phyloP scores from a whole-genome alignment of 1,140 invertebrate genomes.

The Sycophaga agraensis region DNA sequence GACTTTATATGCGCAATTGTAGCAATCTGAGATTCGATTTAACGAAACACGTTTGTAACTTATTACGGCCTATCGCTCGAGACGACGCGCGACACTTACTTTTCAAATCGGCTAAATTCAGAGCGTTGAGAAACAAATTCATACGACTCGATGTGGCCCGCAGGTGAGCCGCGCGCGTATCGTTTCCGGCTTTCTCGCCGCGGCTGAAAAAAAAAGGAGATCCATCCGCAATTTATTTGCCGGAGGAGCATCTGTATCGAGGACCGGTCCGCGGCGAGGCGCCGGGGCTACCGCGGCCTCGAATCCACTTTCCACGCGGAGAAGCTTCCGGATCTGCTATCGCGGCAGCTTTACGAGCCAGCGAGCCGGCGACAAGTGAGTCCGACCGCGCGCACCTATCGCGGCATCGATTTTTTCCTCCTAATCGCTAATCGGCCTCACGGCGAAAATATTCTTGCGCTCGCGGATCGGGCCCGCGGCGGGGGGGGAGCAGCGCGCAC shows the following conservation, averaged over 20 bases:
- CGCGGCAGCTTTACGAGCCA: slow-evolving; percentile 18
- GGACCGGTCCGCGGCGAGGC: slow-evolving; percentile 8
- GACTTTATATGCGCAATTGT: no score
- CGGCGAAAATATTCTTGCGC: slow-evolving; percentile 5
- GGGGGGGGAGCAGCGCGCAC: no score
- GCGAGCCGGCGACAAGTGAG: slow-evolving; percentile 7
- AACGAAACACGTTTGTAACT: no score
- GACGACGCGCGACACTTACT: no score
- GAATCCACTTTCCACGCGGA: slow-evolving; percentile 10
- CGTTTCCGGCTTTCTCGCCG: no score
- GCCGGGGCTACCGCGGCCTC: no score
- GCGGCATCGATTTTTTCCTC: neutral
- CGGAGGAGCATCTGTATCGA: slow-evolving; percentile 12
- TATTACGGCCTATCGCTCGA: no score
- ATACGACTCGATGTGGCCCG: neutral
- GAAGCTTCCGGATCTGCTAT: slow-evolving; percentile 15
- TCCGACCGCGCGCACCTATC: slow-evolving; percentile 9
- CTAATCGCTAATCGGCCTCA: slow-evolving; percentile 6
- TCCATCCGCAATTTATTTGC: slow-evolving; percentile 24
- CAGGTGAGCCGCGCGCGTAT: no score
- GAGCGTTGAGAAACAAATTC: neutral
- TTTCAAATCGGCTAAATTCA: slow-evolving; percentile 18
- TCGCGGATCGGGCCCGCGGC: no score
- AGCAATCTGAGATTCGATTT: no score
- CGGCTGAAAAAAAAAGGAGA: no score